Base-by-base conservation (phyloP, 2,888 invertebrate species). In the Hydrotaea diabolus region DNA sequence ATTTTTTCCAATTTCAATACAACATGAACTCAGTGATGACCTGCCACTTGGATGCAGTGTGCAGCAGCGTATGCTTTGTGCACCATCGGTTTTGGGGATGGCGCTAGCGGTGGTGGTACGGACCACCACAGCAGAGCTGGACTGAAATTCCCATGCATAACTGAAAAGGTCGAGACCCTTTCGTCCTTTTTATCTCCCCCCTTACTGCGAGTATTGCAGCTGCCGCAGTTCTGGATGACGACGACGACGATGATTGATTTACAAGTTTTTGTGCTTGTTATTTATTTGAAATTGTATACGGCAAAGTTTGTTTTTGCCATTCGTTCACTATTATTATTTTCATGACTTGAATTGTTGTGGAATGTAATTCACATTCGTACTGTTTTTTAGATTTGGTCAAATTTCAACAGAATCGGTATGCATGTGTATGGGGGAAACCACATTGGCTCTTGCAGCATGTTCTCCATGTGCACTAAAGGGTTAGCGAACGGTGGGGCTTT, bases 191-290 rank as follows among this genome's bases (percentile, higher is more conserved):
- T 21, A 55, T 55, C 55, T 55, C 55, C 39, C 66, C 13, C n/a
- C n/a, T n/a, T n/a, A n/a, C n/a, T n/a, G n/a, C n/a, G n/a, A n/a
- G n/a, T n/a, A n/a, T n/a, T n/a, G n/a, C n/a, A n/a, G 2, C 23
- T 9, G 39, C 62, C n/a, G 11, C 39, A 43, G 66, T 69, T 69
- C 11, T 69, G 69, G 46, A 69, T 69, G 69, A 69, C 69, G 69
- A 23, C 69, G 69, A 69, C 69, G 69, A 23, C 69, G 76, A 49
- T 76, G 76, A 76, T 76, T 76, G 76, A 76, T 76, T 76, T 76
- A 76, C 55, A 76, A 76, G 53, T 31, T 59, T 76, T 55, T 76
- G 21, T 46, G 15, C 19, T 64, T 76, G 69, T 69, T 69, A 69
- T 69, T 69, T 69, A 69, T 69, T 69, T 69, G 23, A 46, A 69